These are phyloP conservation scores for Amblyteles armatorius DNA, from an alignment of 2,888 invertebrate genomes.

Conservation along the genomic window DNA sequence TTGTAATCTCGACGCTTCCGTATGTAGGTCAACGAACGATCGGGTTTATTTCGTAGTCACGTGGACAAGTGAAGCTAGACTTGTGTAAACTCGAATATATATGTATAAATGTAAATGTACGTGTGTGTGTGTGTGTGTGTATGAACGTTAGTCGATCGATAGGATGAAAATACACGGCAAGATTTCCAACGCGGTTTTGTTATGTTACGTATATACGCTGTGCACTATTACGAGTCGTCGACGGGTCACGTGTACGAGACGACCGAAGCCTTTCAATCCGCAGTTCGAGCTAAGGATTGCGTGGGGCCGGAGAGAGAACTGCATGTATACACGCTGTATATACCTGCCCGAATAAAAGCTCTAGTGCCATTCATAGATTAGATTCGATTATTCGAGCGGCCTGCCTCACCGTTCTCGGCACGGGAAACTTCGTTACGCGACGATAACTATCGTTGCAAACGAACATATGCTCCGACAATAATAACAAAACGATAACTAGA, in stretches of 20 bases:
- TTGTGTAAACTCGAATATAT: constrained; percentile 16
- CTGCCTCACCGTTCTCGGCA: background rate
- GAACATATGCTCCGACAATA: background rate
- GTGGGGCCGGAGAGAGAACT: background rate
- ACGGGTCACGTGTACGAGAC: constrained; percentile 41
- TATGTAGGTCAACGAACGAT: constrained; percentile 76
- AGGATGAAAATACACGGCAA: constrained; percentile 45
- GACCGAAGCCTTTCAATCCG: constrained; percentile 43
- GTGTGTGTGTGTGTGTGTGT: background rate
- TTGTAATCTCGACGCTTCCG: constrained; percentile 41
- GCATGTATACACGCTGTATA: background rate
- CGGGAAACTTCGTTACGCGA: background rate
- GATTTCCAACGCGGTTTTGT: constrained; percentile 31
- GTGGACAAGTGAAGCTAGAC: constrained; percentile 19
- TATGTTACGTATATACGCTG: constrained; percentile 1
- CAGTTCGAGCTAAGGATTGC: constrained; percentile 4
- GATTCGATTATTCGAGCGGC: constrained; percentile 11
- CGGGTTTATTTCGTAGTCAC: constrained; percentile 34
- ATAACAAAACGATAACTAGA: background rate
- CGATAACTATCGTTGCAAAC: background rate
- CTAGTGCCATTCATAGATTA: background rate
- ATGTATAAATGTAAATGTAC: background rate
- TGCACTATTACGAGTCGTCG: constrained; percentile 12
- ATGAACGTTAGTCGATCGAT: constrained; percentile 43
- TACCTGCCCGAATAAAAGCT: background rate